These are phyloP conservation scores for Shinisaurus crocodilurus DNA, from an alignment of 2,113 vertebrate genomes.

Conservation along the genomic window DNA sequence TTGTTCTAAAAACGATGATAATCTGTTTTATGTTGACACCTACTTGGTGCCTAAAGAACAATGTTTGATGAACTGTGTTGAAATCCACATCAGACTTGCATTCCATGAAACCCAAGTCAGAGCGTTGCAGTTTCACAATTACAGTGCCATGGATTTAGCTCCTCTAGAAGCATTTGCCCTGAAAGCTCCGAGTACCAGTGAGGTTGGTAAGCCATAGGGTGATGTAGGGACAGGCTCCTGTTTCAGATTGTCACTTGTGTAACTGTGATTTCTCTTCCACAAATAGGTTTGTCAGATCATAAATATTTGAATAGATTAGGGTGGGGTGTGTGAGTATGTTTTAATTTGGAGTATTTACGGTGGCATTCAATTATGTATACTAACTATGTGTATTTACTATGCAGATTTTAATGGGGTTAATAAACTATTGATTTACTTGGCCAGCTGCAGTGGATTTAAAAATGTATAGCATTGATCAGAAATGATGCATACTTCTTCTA, in stretches of 20 bases:
- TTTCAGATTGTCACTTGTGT: neutral
- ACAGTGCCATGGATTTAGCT: neutral
- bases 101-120: neutral
- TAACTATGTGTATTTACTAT: neutral
- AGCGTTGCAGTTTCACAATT: rapidly evolving
- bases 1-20: slow-evolving; percentile 11
- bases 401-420: neutral
- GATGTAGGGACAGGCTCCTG: rapidly evolving
- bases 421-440: neutral
- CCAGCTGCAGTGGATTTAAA: neutral
- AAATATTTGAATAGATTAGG: neutral
- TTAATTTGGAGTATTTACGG: neutral
- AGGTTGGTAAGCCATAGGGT: rapidly evolving
- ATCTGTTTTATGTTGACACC: neutral
- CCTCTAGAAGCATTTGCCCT: neutral
- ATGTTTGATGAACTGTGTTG: slow-evolving; percentile 13
- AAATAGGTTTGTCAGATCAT: rapidly evolving
- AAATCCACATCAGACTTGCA: neutral
- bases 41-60: neutral
- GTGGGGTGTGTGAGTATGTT: too few relatives aligned
- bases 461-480: slow-evolving; percentile 19
- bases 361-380: neutral
- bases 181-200: neutral
- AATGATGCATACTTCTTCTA: slow-evolving; percentile 31
- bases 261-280: neutral